Percentiles rank a stretch among this genome's conserved stretches.
Evolutionary conservation across 2,797 vertebrate genomes (phyloP).

Genomic region (Lagocephalus sceleratus): DNA sequence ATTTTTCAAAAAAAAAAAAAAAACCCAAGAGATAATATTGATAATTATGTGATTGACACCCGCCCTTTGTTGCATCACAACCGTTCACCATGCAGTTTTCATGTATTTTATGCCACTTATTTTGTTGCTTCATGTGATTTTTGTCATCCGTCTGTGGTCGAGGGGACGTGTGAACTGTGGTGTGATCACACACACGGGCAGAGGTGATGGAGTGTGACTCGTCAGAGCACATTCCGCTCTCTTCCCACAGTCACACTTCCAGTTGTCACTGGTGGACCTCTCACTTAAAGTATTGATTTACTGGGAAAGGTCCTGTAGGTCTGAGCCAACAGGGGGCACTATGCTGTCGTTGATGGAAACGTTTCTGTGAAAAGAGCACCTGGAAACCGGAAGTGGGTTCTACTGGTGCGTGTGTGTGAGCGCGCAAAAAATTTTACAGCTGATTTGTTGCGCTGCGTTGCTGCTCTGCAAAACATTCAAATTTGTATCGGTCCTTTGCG

Average conservation of each 20-base stretch:
- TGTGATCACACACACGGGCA: constrained; percentile 53
- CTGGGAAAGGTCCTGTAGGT: not conserved
- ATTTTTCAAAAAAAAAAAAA: no score
- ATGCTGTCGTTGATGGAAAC: not conserved
- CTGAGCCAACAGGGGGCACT: constrained; percentile 10
- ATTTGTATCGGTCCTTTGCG: no score
- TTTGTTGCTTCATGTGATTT: not conserved
- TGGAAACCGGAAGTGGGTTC: constrained; percentile 5
- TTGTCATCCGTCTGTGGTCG: not conserved
- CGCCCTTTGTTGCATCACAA: no score
- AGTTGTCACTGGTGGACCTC: not conserved
- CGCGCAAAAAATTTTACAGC: no score
- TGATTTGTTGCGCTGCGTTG: no score
- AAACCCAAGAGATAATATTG: no score
- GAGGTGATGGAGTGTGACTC: constrained; percentile 63
- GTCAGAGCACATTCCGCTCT: constrained; percentile 5
- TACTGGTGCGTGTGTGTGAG: not conserved
- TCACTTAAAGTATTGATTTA: not conserved
- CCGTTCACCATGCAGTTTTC: no score
- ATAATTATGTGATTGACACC: no score
- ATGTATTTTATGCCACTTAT: no score
- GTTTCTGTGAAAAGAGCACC: not conserved
- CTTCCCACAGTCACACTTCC: constrained; percentile 65
- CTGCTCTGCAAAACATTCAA: no score
- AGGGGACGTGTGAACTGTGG: constrained; percentile 39